phyloP scores from a whole-genome alignment of 2,888 invertebrate genomes.

The Pilophorus perplexus region DNA sequence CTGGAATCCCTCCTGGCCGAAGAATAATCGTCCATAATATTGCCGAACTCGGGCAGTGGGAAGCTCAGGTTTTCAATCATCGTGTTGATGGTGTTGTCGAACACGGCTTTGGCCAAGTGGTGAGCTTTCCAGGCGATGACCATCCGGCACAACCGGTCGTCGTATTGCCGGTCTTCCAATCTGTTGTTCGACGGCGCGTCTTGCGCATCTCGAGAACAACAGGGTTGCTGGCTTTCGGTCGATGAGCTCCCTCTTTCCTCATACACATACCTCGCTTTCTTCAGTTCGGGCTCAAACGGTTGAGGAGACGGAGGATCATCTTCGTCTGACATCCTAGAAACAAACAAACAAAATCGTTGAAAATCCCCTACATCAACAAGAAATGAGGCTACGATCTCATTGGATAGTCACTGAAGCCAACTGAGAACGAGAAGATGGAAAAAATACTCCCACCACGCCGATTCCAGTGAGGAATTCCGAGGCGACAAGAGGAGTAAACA shows the following conservation, averaged over 20 bases:
- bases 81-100: constrained; percentile 68
- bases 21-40: constrained; percentile 40
- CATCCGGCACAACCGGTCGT: constrained; percentile 25
- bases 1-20: constrained; percentile 54
- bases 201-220: background rate
- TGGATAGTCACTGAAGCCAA: too few species aligned
- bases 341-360: constrained; percentile 1
- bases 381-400: too few species aligned
- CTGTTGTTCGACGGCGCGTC: background rate
- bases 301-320: constrained; percentile 41
- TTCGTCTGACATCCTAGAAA: constrained; percentile 42
- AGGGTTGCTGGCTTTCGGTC: background rate
- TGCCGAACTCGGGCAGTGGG: constrained; percentile 52
- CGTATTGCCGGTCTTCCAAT: background rate
- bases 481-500: too few species aligned
- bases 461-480: background rate
- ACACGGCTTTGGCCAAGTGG: constrained; percentile 65
- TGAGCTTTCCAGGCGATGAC: constrained; percentile 60
- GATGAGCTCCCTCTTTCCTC: constrained; percentile 60
- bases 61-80: constrained; percentile 63
- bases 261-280: constrained; percentile 66
- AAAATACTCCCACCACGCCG: too few species aligned
- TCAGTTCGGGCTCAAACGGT: constrained; percentile 54
- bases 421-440: too few species aligned
- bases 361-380: too few species aligned